Conservation (phyloP, 2,888 invertebrate genomes). For the Thereva unica region DNA sequence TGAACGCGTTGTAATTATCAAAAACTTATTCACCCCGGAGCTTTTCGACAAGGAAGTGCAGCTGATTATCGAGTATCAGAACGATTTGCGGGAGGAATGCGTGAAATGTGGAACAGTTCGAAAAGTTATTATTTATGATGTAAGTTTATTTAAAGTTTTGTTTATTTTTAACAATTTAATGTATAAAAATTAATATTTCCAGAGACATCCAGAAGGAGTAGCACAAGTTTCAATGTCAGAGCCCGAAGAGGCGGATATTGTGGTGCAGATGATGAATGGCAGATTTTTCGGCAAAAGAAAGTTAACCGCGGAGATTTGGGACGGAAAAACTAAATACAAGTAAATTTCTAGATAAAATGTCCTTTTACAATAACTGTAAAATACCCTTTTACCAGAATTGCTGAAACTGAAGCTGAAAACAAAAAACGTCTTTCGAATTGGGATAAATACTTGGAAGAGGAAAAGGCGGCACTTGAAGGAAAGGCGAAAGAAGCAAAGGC, state of each 20-base stretch:
- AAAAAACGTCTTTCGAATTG: conserved; percentile 82
- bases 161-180: not conserved
- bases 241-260: conserved; percentile 89
- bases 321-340: conserved; percentile 92
- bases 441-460: conserved; percentile 78
- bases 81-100: conserved; percentile 88
- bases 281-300: conserved; percentile 87
- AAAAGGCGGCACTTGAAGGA: conserved; percentile 53
- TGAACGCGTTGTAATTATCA: conserved; percentile 89
- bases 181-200: conserved; percentile 39
- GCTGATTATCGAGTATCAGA: conserved; percentile 86
- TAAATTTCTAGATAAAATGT: conserved; percentile 48
- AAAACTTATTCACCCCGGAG: conserved; percentile 87
- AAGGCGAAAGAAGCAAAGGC: not conserved
- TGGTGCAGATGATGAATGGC: conserved; percentile 83
- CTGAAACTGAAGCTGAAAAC: conserved; percentile 87
- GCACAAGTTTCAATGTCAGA: conserved; percentile 89
- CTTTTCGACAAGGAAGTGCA: conserved; percentile 90
- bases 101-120: conserved; percentile 88
- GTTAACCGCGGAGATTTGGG: conserved; percentile 88
- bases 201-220: conserved; percentile 92
- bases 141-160: conserved; percentile 58
- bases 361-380: not conserved
- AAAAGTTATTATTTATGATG: conserved; percentile 89
- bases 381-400: conserved; percentile 63